Conservation (phyloP, 2,113 vertebrate genomes). For the Osmerus eperlanus region DNA sequence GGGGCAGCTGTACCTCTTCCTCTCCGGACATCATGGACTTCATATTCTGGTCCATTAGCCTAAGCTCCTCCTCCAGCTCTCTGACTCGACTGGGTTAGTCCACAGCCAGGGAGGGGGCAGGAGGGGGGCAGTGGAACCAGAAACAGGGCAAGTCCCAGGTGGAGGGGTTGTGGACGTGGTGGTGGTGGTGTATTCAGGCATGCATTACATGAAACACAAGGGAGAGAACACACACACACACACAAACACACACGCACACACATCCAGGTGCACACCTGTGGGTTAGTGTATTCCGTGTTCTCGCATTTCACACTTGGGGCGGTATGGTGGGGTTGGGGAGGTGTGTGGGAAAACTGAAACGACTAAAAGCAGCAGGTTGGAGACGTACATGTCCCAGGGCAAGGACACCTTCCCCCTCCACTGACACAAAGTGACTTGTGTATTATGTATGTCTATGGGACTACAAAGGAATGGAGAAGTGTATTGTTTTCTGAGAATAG, state of each 20-base stretch:
- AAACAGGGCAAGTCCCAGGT: conserved; percentile 48
- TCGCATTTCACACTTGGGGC: conserved; percentile 24
- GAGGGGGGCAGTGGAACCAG: conserved; percentile 22
- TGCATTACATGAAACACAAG: conserved; percentile 58
- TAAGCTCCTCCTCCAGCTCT: conserved; percentile 91
- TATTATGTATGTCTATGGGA: background rate
- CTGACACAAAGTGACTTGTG: background rate
- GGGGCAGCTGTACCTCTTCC: conserved; percentile 86
- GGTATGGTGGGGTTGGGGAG: conserved; percentile 1
- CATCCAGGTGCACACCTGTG: conserved; percentile 36
- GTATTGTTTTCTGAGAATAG: too few species aligned
- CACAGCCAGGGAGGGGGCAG: conserved; percentile 38
- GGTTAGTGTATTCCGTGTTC: conserved; percentile 38
- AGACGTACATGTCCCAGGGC: background rate
- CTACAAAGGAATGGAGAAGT: background rate
- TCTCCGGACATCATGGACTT: conserved; percentile 96
- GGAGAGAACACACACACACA: conserved; percentile 34
- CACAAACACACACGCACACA: background rate
- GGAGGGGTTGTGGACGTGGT: conserved; percentile 20
- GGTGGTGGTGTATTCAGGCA: conserved; percentile 51
- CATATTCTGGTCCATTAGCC: conserved; percentile 93
- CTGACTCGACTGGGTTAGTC: conserved; percentile 84
- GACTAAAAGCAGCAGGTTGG: conserved; percentile 18
- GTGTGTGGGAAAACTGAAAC: conserved; percentile 5
- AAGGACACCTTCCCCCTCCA: background rate